Percentiles rank a stretch among this genome's conserved stretches.
These are phyloP conservation scores for Polypedilum vanderplanki DNA, from an alignment of 1,140 invertebrate genomes.

Conservation along the genomic window DNA sequence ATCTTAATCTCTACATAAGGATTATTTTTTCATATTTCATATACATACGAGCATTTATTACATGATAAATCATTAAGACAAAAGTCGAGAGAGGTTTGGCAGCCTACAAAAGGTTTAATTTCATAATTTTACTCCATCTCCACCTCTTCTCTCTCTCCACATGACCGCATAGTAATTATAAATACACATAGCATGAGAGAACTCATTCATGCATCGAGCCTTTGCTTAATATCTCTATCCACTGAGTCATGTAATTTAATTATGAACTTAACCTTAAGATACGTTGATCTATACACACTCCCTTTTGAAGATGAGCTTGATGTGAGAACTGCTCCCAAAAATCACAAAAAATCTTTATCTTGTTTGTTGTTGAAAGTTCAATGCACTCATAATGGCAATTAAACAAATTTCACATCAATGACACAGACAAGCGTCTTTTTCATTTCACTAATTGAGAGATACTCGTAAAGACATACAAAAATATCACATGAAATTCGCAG, in stretches of 20 bases:
- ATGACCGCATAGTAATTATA: conserved; percentile 4
- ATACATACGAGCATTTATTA: background rate
- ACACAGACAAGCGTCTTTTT: too few relatives aligned
- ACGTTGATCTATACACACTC: too few relatives aligned
- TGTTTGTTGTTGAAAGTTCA: too few relatives aligned
- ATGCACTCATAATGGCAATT: too few relatives aligned
- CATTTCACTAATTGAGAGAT: too few relatives aligned
- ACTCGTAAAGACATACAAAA: too few relatives aligned
- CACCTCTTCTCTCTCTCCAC: background rate
- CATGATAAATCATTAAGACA: conserved; percentile 9
- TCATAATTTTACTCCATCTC: background rate
- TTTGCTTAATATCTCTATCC: background rate
- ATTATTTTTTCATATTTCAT: conserved; percentile 23
- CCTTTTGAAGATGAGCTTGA: too few relatives aligned
- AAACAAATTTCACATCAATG: too few relatives aligned
- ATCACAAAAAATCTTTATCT: too few relatives aligned
- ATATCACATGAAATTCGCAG: too few relatives aligned
- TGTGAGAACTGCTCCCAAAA: too few relatives aligned
- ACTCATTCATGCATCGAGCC: background rate
- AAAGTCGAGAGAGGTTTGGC: conserved; percentile 12
- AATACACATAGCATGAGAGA: background rate
- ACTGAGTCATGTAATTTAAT: conserved; percentile 14
- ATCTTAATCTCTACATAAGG: conserved; percentile 23
- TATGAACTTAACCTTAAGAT: conserved; percentile 7
- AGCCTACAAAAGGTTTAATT: background rate